These are phyloP conservation scores for Cyprinodon diabolis DNA, from an alignment of 2,797 vertebrate genomes.

Conservation along the genomic window DNA sequence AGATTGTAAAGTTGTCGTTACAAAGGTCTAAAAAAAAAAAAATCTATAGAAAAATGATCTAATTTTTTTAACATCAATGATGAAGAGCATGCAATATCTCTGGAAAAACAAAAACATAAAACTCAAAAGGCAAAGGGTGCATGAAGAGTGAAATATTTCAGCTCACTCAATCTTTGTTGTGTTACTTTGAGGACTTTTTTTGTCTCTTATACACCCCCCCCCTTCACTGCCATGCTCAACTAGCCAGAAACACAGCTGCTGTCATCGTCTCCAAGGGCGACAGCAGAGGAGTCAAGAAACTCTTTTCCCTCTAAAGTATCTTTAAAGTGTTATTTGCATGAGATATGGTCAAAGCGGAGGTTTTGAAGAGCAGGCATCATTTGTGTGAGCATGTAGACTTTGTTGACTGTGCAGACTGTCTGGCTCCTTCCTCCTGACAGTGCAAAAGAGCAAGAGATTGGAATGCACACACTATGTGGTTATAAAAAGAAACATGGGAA, in stretches of 20 bases:
- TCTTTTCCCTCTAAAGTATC: conserved; percentile 27
- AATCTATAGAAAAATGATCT: not conserved
- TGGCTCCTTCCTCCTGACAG: conserved; percentile 72
- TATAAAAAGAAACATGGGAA: conserved; percentile 71
- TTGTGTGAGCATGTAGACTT: conserved; percentile 28
- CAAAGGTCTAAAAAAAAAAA: not conserved
- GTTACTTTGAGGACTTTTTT: conserved; percentile 21
- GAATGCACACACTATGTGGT: conserved; percentile 52
- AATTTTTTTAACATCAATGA: not conserved
- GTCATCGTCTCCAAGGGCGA: conserved; percentile 7
- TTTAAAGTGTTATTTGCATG: conserved; percentile 45
- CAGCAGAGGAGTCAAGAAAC: conserved; percentile 13
- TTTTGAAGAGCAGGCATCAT: conserved; percentile 14
- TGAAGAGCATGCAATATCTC: not conserved
- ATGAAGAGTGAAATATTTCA: too few species aligned
- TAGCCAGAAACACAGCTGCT: conserved; percentile 5
- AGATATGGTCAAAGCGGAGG: conserved; percentile 22
- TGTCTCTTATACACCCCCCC: not conserved
- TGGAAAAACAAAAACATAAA: not conserved
- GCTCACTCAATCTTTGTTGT: not conserved
- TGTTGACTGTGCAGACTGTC: conserved; percentile 52
- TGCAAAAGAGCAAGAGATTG: conserved; percentile 46
- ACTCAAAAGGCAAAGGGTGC: not conserved
- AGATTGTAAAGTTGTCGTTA: not conserved
- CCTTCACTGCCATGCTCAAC: conserved; percentile 2